phyloP scores from a whole-genome alignment of 2,888 invertebrate genomes.

The Synergus umbraculus region DNA sequence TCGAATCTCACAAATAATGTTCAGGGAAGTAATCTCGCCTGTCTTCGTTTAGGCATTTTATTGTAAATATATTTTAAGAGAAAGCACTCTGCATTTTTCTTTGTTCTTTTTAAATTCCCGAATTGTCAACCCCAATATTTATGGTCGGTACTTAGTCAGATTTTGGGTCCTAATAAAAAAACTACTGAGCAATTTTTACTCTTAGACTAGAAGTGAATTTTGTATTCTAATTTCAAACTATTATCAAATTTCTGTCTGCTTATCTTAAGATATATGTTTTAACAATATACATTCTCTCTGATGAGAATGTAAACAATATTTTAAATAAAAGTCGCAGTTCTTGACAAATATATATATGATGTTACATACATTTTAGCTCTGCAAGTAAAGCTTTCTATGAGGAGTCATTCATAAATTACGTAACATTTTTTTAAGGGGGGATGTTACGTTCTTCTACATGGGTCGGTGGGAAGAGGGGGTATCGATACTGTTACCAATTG shows the following conservation, averaged over 20 bases:
- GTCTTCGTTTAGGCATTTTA: background rate
- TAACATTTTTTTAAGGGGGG: too few relatives aligned
- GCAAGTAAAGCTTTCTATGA: too few relatives aligned
- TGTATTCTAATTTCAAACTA: background rate
- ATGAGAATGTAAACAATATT: background rate
- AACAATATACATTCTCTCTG: too few relatives aligned
- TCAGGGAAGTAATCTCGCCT: background rate
- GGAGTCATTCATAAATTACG: too few relatives aligned
- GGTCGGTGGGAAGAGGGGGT: too few relatives aligned
- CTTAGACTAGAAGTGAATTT: background rate
- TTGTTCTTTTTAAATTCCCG: background rate
- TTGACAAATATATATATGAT: too few relatives aligned
- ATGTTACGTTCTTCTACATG: too few relatives aligned
- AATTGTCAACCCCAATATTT: background rate
- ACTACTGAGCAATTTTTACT: background rate
- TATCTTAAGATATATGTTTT: background rate
- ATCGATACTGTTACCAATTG: too few relatives aligned
- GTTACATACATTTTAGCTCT: too few relatives aligned
- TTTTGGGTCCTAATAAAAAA: background rate
- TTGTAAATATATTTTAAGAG: background rate
- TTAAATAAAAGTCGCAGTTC: too few relatives aligned
- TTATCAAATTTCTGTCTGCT: background rate
- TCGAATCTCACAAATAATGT: background rate
- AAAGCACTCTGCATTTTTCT: background rate
- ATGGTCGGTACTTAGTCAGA: background rate